Base-by-base conservation (phyloP, 2,888 invertebrate genomes). In the Lumbricus terrestris region DNA sequence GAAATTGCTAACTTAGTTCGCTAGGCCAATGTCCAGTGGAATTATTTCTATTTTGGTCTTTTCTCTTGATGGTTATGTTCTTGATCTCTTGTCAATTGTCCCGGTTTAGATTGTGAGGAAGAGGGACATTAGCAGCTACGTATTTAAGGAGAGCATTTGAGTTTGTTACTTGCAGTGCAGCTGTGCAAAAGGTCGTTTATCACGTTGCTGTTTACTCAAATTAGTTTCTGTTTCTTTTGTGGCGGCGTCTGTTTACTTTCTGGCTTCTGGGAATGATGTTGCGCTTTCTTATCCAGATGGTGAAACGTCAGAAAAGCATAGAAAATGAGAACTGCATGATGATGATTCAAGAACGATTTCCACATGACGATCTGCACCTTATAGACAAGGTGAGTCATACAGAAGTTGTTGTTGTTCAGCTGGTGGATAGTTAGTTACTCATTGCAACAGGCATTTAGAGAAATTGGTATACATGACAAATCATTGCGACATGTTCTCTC, bases 291-390 rank as follows among this genome's bases (percentile, higher is more conserved):
- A 5, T 85, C 6, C 85, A 85, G 85, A 6, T 85, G 85, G 5
- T 85, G 35, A 85, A 85, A 35, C 37, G 23, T 34, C 34, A 37
- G 29, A 33, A 23, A 35, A 85, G 35, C 37, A 23, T 5, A 23
- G 85, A 37, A 16, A 85, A 35, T 85, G 85, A 85, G 37, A 85
- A 85, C 37, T 85, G 16, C 37, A 20, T 85, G 85, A 85, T 20
- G 85, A 18, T 35, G 85, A 85, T 85, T 35, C 85, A 85, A 35
- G 85, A 85, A 85, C 85, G 37, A 34, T 85, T 85, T 85, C 85
- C 85, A 37, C 85, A 85, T 8, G 85, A 85, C 23, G 85, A 85
- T 35, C 85, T 85, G 6, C 85, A 37, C 35, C 37, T 85, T 23
- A 85, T 16, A 6, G 85, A 85, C 85, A 85, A 23, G 37, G 85